phyloP scores from a whole-genome alignment of 2,888 invertebrate species.

The Caenorhabditis drosophilae region DNA sequence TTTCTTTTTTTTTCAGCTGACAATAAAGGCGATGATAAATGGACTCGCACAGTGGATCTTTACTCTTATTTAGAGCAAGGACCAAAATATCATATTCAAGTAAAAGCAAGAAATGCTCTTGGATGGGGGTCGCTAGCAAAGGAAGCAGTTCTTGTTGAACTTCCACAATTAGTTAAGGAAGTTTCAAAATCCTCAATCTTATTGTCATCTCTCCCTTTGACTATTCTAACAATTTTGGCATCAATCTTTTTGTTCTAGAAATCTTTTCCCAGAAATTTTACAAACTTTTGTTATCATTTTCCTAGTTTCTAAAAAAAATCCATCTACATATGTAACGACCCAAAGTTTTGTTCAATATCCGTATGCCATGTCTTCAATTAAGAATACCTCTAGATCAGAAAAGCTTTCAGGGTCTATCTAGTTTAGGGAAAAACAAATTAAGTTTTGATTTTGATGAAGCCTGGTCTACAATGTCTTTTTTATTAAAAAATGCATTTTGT shows the following conservation, averaged over 20 bases:
- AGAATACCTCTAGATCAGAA: too few relatives aligned
- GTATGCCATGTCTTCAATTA: too few relatives aligned
- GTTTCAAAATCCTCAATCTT: background rate
- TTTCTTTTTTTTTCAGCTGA: conserved; percentile 39
- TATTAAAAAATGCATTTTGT: too few relatives aligned
- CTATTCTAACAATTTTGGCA: background rate
- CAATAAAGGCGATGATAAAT: conserved; percentile 42
- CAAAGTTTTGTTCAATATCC: too few relatives aligned
- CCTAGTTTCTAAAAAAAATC: too few relatives aligned
- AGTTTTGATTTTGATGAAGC: too few relatives aligned
- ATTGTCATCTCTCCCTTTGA: background rate
- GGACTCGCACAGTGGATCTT: conserved; percentile 37
- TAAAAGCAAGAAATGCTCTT: conserved; percentile 45
- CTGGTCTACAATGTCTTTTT: too few relatives aligned
- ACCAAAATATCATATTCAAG: conserved; percentile 45
- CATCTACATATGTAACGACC: too few relatives aligned
- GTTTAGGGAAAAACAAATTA: too few relatives aligned
- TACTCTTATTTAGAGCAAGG: conserved; percentile 27
- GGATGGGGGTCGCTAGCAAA: conserved; percentile 52
- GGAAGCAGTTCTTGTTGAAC: conserved; percentile 22
- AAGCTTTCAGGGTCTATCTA: too few relatives aligned
- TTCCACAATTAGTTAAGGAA: background rate
- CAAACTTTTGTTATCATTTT: too few relatives aligned
- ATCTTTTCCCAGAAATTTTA: too few relatives aligned
- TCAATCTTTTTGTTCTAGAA: background rate